phyloP scores from a whole-genome alignment of 2,888 invertebrate genomes.

The Saturnia pavonia region DNA sequence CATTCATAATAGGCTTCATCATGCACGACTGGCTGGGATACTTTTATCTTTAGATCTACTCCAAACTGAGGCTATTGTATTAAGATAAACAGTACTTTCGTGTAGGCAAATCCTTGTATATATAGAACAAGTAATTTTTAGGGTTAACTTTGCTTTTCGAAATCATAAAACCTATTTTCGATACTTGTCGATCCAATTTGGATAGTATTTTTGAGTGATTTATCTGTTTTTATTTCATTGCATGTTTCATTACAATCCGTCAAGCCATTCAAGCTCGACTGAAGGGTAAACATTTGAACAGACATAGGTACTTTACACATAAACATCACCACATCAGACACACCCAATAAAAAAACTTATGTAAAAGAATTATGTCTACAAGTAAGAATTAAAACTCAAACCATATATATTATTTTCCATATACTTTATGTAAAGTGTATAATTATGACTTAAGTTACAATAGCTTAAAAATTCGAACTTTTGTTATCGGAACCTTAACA shows the following conservation, averaged over 20 bases:
- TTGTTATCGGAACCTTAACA: slow-evolving; percentile 79
- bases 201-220: not conserved
- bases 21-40: slow-evolving; percentile 6
- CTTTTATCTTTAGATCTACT: slow-evolving; percentile 4
- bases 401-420: not conserved
- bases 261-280: too few species aligned
- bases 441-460: not conserved
- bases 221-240: not conserved
- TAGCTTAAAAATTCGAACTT: not conserved
- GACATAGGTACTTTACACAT: too few species aligned
- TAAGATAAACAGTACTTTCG: slow-evolving; percentile 2
- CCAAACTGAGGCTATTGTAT: slow-evolving; percentile 3
- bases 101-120: not conserved
- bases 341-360: too few species aligned
- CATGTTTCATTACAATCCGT: too few species aligned
- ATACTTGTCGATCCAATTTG: too few species aligned
- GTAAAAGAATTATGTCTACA: not conserved
- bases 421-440: too few species aligned
- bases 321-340: too few species aligned
- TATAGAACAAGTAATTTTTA: not conserved
- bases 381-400: not conserved
- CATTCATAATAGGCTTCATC: slow-evolving; percentile 11
- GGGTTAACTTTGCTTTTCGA: not conserved
- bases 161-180: not conserved
- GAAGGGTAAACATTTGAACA: too few species aligned